A percentile compares a stretch with the other conserved stretches of the same genome.
These are phyloP conservation scores for Macropodus opercularis DNA, from an alignment of 2,797 vertebrate genomes.

Conservation along the genomic window DNA sequence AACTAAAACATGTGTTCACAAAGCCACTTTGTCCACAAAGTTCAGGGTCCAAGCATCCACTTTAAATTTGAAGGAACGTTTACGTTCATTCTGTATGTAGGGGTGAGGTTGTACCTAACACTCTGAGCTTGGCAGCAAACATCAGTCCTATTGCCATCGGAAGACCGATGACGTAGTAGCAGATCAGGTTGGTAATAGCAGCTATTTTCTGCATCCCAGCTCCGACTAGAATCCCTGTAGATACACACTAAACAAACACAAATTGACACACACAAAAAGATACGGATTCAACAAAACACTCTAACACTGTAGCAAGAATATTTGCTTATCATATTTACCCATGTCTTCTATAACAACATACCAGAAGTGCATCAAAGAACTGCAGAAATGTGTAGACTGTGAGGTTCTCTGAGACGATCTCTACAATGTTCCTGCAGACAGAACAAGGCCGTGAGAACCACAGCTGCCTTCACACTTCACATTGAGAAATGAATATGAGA, in stretches of 20 bases:
- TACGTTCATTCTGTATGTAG: no score
- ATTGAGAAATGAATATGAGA: constrained; percentile 16
- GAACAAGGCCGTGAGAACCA: constrained; percentile 19
- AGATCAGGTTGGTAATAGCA: constrained; percentile 86
- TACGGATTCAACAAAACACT: no score
- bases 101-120: no score
- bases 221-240: constrained; percentile 88
- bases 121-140: constrained; percentile 83
- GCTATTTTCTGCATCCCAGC: constrained; percentile 91
- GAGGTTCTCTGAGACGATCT: constrained; percentile 80
- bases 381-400: constrained; percentile 81
- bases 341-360: constrained; percentile 69
- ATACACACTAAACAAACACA: constrained; percentile 81
- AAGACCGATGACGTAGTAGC: constrained; percentile 87
- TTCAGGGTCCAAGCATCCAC: neutral
- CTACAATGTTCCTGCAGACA: constrained; percentile 81
- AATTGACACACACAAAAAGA: no score
- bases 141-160: constrained; percentile 88
- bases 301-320: neutral
- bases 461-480: neutral
- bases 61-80: no score
- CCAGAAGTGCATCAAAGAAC: constrained; percentile 86
- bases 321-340: neutral
- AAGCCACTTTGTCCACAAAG: neutral
- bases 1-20: no score